phyloP scores from a whole-genome alignment of 2,797 vertebrate genomes.

The Carduelis carduelis region DNA sequence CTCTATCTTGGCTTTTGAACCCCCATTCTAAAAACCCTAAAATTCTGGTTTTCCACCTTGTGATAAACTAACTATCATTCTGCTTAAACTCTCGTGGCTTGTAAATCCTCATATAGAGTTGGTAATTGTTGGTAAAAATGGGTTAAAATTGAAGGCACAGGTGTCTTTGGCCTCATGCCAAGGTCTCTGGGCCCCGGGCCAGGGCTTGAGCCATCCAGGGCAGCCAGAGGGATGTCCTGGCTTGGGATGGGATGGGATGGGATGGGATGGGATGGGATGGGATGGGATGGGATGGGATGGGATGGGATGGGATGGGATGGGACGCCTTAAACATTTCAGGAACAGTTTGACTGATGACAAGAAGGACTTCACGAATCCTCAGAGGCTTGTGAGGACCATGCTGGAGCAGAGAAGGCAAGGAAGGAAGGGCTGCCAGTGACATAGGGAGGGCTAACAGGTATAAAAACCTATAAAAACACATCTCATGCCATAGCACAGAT shows the following conservation, averaged over 20 bases:
- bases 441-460: neutral
- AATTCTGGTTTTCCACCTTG: neutral
- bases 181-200: neutral
- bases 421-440: neutral
- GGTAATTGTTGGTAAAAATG: neutral
- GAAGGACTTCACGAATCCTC: neutral
- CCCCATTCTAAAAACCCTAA: neutral
- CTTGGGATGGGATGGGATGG: neutral
- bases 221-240: neutral
- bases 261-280: neutral
- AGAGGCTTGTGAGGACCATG: neutral
- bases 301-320: too few species aligned
- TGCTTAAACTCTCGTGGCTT: neutral
- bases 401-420: neutral
- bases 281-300: too few species aligned
- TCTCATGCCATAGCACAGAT: fast-evolving
- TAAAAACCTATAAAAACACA: neutral
- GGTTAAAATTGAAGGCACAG: neutral
- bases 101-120: neutral
- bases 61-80: neutral
- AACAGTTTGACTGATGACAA: neutral
- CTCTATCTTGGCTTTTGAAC: neutral
- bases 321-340: neutral
- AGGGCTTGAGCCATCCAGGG: neutral
- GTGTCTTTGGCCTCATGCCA: neutral